These are phyloP conservation scores for Octodon degus DNA, from an alignment of 2,113 vertebrate species.

Conservation along the genomic window DNA sequence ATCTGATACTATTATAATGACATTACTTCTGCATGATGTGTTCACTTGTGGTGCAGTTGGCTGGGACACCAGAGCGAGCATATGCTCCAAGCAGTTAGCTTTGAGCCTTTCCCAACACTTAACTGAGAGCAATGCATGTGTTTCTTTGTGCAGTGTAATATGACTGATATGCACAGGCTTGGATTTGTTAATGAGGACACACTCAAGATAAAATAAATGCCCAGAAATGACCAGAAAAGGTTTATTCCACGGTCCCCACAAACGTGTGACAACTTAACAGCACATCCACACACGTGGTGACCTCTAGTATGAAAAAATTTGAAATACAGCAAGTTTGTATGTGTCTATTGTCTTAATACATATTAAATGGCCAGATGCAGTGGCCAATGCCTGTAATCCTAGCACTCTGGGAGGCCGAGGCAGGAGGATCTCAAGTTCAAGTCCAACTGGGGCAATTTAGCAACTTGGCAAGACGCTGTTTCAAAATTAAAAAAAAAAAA, in stretches of 20 bases:
- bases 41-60: constrained; percentile 21
- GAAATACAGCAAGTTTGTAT: background rate
- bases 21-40: background rate
- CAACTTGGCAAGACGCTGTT: background rate
- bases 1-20: background rate
- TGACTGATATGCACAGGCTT: background rate
- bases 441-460: background rate
- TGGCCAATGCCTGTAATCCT: background rate
- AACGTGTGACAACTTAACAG: background rate
- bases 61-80: background rate
- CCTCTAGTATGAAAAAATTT: background rate
- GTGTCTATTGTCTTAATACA: background rate
- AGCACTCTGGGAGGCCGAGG: background rate
- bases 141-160: background rate
- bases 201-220: constrained; percentile 33
- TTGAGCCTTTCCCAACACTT: background rate
- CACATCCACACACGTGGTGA: background rate
- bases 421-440: background rate
- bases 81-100: background rate
- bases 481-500: background rate
- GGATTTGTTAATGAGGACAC: constrained; percentile 40
- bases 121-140: constrained; percentile 48
- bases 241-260: background rate
- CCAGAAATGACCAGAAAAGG: constrained; percentile 1
- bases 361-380: background rate